A percentile compares a stretch with the other conserved stretches of the same genome.
phyloP scores from a whole-genome alignment of 2,113 vertebrate genomes.

The Puma concolor region DNA sequence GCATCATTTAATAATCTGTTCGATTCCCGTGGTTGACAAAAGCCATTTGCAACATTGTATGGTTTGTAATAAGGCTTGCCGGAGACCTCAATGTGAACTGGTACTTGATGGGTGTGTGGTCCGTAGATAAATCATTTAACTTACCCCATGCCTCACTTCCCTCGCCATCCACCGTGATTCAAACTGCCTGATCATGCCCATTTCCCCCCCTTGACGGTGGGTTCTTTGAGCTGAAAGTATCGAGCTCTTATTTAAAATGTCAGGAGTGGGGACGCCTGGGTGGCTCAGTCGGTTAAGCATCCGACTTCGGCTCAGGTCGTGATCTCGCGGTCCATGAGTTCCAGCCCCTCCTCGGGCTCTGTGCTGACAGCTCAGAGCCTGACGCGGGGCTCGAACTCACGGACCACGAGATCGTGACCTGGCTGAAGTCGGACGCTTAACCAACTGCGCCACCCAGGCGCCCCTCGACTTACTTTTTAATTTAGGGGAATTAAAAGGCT shows the following conservation, averaged over 20 bases:
- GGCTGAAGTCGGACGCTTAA: no score
- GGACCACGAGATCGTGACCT: no score
- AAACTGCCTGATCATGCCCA: neutral
- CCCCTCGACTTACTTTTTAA: neutral
- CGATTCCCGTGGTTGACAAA: neutral
- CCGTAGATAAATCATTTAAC: neutral
- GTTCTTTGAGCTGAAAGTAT: neutral
- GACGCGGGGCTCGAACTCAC: no score
- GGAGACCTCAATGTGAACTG: neutral
- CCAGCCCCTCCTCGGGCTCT: no score
- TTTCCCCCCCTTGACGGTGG: neutral
- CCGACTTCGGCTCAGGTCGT: no score
- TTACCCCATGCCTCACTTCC: neutral
- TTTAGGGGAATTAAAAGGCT: neutral
- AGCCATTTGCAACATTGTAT: neutral
- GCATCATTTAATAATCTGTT: neutral
- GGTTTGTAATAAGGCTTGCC: neutral
- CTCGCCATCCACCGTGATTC: no score
- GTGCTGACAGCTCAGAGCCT: no score
- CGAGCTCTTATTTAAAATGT: neutral
- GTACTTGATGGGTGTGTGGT: neutral
- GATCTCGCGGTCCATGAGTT: no score
- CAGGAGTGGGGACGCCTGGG: neutral
- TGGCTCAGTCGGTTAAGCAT: no score
- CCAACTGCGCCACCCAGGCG: no score